Conservation (phyloP, 2,888 invertebrate genomes). For the Adelphocoris suturalis region DNA sequence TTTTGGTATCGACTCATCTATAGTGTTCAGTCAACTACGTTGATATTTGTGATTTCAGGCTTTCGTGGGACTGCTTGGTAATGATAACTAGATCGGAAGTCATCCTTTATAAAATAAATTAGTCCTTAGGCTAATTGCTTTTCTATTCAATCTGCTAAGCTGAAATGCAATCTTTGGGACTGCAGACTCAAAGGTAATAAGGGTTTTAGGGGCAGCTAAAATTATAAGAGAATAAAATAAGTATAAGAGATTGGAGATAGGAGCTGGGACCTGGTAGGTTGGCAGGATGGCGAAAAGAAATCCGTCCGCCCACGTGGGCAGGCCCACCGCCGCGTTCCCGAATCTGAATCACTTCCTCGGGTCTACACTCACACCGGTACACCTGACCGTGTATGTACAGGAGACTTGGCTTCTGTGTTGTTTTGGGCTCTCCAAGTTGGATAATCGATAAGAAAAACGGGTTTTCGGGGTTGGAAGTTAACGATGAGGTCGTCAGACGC, state of each 20-base stretch:
- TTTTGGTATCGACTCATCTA: too few relatives aligned
- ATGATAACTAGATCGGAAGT: too few relatives aligned
- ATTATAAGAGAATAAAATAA: neutral
- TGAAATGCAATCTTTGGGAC: too few relatives aligned
- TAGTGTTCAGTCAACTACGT: too few relatives aligned
- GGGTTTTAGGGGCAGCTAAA: neutral
- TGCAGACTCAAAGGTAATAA: too few relatives aligned
- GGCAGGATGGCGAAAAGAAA: slow-evolving; percentile 44
- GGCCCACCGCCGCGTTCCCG: slow-evolving; percentile 9
- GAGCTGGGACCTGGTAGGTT: neutral
- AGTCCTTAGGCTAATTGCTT: too few relatives aligned
- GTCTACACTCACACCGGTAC: too few relatives aligned
- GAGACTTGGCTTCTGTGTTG: neutral
- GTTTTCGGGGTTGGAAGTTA: neutral
- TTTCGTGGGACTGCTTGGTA: too few relatives aligned
- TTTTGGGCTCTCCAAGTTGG: neutral
- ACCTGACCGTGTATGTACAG: neutral
- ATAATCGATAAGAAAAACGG: slow-evolving; percentile 13
- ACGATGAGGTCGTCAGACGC: neutral
- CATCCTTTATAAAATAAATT: too few relatives aligned
- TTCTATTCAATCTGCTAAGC: too few relatives aligned
- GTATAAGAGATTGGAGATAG: neutral
- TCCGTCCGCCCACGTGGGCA: slow-evolving; percentile 45
- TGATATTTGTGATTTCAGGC: too few relatives aligned
- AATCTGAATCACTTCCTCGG: slow-evolving; percentile 51